A percentile compares a stretch with the other conserved stretches of the same genome.
Evolutionary conservation across 2,113 vertebrate species (phyloP).

Genomic region (Probosciger aterrimus): DNA sequence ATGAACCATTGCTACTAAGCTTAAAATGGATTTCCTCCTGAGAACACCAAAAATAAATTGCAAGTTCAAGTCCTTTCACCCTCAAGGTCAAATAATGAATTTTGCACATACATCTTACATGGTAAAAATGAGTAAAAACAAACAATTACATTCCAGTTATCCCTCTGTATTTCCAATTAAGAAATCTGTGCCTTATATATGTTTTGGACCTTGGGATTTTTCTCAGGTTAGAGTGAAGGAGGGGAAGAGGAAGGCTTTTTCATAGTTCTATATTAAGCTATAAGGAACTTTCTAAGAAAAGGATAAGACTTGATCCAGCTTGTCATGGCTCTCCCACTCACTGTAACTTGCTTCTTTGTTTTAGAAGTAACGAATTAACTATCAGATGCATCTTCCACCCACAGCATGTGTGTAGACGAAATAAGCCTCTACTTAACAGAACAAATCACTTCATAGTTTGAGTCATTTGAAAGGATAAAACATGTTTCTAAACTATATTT

Average conservation of each 20-base stretch:
- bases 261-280: neutral
- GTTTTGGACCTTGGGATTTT: neutral
- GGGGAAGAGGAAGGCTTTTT: neutral
- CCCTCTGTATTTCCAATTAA: neutral
- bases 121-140: neutral
- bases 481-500: neutral
- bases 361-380: constrained; percentile 26
- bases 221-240: neutral
- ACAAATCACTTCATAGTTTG: neutral
- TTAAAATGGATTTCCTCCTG: neutral
- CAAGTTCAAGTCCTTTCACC: neutral
- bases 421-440: neutral
- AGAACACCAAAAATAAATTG: neutral
- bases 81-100: neutral
- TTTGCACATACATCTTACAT: neutral
- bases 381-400: neutral
- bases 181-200: neutral
- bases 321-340: neutral
- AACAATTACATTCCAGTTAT: neutral
- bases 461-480: constrained; percentile 15
- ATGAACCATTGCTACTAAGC: neutral
- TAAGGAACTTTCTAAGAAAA: neutral
- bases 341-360: constrained; percentile 14
- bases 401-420: neutral
- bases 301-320: neutral